Percentiles rank a stretch among this genome's conserved stretches.
Evolutionary conservation across 30 jellyfish, hydroid and myxozoan genomes (phyloP).

Genomic region (Turritopsis rubra): DNA sequence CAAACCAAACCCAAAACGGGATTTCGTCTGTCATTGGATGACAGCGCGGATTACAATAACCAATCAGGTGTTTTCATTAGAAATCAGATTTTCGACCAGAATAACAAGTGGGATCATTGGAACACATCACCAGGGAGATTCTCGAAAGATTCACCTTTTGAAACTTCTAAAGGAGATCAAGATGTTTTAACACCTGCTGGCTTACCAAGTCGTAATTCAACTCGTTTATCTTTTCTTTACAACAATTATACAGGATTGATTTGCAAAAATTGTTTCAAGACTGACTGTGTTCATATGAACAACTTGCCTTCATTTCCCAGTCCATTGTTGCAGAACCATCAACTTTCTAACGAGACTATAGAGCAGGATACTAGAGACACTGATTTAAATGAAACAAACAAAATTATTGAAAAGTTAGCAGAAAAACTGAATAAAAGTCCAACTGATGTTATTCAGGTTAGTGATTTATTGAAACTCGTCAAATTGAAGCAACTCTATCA

Average conservation of each 20-base stretch:
- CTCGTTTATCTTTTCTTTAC: slow-evolving; percentile 25
- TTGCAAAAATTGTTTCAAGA: slow-evolving; percentile 26
- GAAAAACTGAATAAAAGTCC: background rate
- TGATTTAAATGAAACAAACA: background rate
- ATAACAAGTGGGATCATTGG: slow-evolving; percentile 19
- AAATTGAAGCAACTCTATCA: background rate
- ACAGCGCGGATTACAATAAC: background rate
- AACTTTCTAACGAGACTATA: background rate
- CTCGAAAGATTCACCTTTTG: background rate
- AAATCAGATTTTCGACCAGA: slow-evolving; percentile 17
- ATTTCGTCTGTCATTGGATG: slow-evolving; percentile 32
- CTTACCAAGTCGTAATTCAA: slow-evolving; percentile 15
- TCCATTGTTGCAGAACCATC: background rate
- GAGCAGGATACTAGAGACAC: background rate
- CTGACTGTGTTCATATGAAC: slow-evolving; percentile 23
- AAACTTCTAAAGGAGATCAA: background rate
- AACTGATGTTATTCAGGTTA: background rate
- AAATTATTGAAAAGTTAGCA: background rate
- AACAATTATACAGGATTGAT: slow-evolving; percentile 19
- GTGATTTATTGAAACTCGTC: background rate
- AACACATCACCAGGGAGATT: slow-evolving; percentile 25
- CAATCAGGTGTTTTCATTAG: slow-evolving; percentile 19
- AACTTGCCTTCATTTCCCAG: slow-evolving; percentile 6
- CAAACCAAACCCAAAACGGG: background rate
- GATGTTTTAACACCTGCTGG: background rate